These are phyloP conservation scores for Drosophila pegasa DNA, from an alignment of 2,888 invertebrate genomes.

Conservation along the genomic window DNA sequence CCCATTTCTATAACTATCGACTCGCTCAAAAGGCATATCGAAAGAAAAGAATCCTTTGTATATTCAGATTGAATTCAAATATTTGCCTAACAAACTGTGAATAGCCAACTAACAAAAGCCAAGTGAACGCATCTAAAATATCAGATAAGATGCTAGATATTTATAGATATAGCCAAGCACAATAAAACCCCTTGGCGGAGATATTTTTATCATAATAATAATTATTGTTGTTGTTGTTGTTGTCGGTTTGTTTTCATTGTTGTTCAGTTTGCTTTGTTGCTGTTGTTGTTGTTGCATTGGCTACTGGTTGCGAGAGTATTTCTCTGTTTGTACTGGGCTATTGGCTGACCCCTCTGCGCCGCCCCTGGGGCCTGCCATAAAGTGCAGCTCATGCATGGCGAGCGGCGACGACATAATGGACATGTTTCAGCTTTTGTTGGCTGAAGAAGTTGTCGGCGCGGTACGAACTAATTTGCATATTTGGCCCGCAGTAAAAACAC, in stretches of 20 bases:
- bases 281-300: slow-evolving; percentile 30
- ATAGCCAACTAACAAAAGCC: neutral
- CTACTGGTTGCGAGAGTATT: slow-evolving; percentile 58
- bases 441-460: slow-evolving; percentile 74
- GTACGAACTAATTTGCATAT: slow-evolving; percentile 76
- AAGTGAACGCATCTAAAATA: neutral
- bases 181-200: neutral
- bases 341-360: slow-evolving; percentile 12
- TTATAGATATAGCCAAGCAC: neutral
- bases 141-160: neutral
- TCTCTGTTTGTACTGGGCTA: slow-evolving; percentile 62
- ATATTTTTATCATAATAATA: slow-evolving; percentile 39
- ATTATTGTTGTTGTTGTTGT: slow-evolving; percentile 32
- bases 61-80: slow-evolving; percentile 19
- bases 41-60: neutral
- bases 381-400: slow-evolving; percentile 69
- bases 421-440: slow-evolving; percentile 80
- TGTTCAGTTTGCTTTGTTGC: slow-evolving; percentile 39
- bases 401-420: slow-evolving; percentile 72
- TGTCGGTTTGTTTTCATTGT: slow-evolving; percentile 46
- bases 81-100: neutral
- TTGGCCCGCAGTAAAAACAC: slow-evolving; percentile 75
- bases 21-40: neutral
- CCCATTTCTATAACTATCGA: neutral
- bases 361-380: slow-evolving; percentile 10